A percentile compares a stretch with the other conserved stretches of the same genome.
Conservation (phyloP, 2,888 invertebrate species). For the Melanotus villosus region DNA sequence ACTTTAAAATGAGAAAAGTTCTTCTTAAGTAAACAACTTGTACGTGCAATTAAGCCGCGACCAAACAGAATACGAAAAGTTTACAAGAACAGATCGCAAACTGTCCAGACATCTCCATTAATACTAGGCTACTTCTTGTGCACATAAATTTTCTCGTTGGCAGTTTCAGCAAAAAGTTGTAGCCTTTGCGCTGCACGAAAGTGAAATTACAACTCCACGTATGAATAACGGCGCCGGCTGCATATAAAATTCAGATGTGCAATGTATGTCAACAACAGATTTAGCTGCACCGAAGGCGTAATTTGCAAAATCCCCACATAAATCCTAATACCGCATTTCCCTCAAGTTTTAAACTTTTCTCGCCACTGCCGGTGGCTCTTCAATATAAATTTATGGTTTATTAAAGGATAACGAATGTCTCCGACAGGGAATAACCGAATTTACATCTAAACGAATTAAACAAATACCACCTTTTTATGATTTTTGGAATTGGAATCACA, state of each 20-base stretch:
- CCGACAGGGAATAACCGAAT: neutral
- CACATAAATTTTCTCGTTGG: constrained; percentile 3
- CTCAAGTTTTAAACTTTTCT: constrained; percentile 30
- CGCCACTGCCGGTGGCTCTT: constrained; percentile 2
- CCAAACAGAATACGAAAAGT: neutral
- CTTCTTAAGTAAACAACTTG: neutral
- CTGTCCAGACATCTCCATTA: constrained; percentile 12
- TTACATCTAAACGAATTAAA: neutral
- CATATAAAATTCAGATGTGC: constrained; percentile 15
- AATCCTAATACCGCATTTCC: constrained; percentile 37
- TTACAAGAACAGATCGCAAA: neutral
- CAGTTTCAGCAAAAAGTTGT: constrained; percentile 12
- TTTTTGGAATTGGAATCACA: no score
- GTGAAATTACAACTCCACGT: constrained; percentile 9
- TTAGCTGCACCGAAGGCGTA: constrained; percentile 15
- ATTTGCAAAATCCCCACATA: constrained; percentile 27
- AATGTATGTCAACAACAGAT: constrained; percentile 34
- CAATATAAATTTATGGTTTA: constrained; percentile 36
- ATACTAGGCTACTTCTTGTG: neutral
- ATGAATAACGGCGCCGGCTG: constrained; percentile 10
- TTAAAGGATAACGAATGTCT: constrained; percentile 10
- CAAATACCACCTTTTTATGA: neutral
- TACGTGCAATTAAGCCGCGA: neutral
- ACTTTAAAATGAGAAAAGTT: no score
- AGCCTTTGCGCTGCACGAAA: constrained; percentile 8